Base-by-base conservation (phyloP, 2,113 vertebrate species). In the Dicentrarchus labrax region DNA sequence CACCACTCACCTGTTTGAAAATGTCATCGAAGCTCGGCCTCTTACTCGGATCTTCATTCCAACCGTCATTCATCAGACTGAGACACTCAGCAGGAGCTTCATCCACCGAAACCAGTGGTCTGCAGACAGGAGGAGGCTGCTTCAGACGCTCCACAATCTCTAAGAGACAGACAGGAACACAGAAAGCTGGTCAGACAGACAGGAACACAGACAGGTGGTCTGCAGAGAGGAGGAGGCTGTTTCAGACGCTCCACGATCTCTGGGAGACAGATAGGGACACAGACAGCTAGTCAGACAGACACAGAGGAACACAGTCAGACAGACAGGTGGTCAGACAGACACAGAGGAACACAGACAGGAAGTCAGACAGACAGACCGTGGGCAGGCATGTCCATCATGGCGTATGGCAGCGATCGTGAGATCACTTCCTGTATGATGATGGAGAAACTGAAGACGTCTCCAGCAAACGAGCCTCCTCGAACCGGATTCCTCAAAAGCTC, bases 351-450 rank as follows among this genome's bases (percentile, higher is more conserved):
- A 22, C 24, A 60, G 47, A 19, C 17, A 61, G 30, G 2, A 8
- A 19, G 22, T 15, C 24, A 67, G 65, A 59, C 24, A 62, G 43
- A 54, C 22, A 47, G 93, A 98, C 97, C 97, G 0, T 95, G 89
- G 0, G 96, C 76, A 0, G 92, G 90, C 92, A 97, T 93, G 48
- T 96, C 96, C 93, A 97, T 89, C 96, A 96, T 97, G 87, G 96
- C 96, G 1, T 96, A 97, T 0, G 97, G 97, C 0, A 87, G 19
- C 0, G 94, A 95, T 11, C 97, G 92, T 59, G 96, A 95, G 78
- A 98, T 96, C 2, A 98, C 96, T 89, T 98, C 97, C 92, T 98
- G 97, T 89, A 97, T 96, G 87, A 98, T 96, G 92, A 98, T 96
- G 12, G 95, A 92, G 65, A 98, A 92, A 72, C 96, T 96, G 86